phyloP scores from a whole-genome alignment of 2,113 vertebrate species.

The Grantiella picta region DNA sequence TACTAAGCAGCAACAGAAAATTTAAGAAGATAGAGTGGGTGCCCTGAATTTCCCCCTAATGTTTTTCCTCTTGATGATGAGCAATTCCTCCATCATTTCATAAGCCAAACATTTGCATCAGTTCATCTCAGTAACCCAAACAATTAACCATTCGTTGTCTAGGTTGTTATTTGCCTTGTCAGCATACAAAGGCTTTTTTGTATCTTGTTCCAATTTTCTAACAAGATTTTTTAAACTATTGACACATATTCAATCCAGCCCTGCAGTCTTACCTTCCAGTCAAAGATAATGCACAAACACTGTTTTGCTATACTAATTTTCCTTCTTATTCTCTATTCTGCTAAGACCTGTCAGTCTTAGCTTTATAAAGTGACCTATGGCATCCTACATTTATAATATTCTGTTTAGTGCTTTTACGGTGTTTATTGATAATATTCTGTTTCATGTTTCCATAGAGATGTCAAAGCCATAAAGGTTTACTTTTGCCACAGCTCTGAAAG shows the following conservation, averaged over 20 bases:
- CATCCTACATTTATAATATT: background rate
- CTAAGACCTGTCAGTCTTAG: background rate
- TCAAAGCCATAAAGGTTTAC: background rate
- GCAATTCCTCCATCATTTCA: background rate
- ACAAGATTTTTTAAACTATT: background rate
- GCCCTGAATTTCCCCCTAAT: background rate
- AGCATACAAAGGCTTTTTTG: background rate
- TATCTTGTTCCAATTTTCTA: background rate
- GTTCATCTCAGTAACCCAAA: background rate
- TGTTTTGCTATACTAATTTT: background rate
- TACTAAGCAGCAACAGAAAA: background rate
- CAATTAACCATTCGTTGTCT: background rate
- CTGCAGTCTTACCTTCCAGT: background rate
- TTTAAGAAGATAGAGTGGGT: background rate
- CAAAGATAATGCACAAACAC: background rate
- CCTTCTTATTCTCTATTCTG: background rate
- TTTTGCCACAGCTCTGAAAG: background rate
- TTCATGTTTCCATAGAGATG: background rate
- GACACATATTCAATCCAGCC: background rate
- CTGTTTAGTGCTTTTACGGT: background rate
- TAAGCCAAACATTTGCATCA: background rate
- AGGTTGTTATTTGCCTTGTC: background rate
- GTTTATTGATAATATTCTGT: background rate
- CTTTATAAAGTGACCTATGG: background rate
- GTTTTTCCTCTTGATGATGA: background rate